Evolutionary conservation across 2,113 vertebrate species (phyloP), one percentile per base, ranked within the genome.

Genomic region (Ardeotis arabs): DNA sequence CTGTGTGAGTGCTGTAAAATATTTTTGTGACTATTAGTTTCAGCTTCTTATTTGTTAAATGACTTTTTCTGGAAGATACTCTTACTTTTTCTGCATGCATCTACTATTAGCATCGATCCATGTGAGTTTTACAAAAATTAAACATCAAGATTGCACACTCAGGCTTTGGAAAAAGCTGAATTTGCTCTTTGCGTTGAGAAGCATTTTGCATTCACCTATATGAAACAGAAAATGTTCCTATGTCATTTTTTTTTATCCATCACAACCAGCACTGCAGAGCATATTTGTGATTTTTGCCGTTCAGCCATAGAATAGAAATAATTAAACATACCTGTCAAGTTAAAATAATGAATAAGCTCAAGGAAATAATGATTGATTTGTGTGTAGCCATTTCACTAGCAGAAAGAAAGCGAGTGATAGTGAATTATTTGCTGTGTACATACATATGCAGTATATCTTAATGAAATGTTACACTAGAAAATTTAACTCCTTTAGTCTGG

Each of bases 161-260:
- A 85, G 89, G 69, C 62, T 96, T 78, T 91, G n/a, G 67, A 73
- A 96, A 94, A 85, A 94, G 93, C 92, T 96, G 89, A 96, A 80
- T 62, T 89, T 91, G 91, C 91, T 85, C 14, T 95, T 87, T 86
- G 62, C 2, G 1, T 28, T 56, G 28, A 76, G 53, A 73, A 23
- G 37, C 79, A 63, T 77, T 92, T 93, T 87, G 24, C 69, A 84
- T 89, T 95, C 80, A 73, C 49, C 41, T 84, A 72, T 70, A 74
- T 62, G 87, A 88, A 89, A 60, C 9, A 78, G 14, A 53, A 74
- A 68, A 29, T 3, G 14, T 60, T 72, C 49, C n/a, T 27, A 2
- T 4, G 4, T 74, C 15, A 4, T 52, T 83, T 85, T 86, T 83
- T 70, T n/a, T 70, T n/a, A 69, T 75, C 53, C 17, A n/a, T 81